phyloP scores from a whole-genome alignment of 2,113 vertebrate species.

The Alosa alosa region DNA sequence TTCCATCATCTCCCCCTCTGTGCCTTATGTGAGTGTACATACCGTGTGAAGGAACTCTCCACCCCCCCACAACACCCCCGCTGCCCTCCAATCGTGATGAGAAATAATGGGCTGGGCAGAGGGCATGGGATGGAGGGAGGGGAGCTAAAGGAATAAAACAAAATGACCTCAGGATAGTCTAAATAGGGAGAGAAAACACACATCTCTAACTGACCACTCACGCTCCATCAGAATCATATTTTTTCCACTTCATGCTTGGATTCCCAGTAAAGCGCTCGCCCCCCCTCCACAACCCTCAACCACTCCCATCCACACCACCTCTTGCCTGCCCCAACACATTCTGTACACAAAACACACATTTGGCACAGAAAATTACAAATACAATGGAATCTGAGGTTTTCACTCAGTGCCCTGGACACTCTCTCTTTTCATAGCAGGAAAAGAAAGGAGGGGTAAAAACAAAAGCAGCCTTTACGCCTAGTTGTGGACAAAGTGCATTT shows the following conservation, averaged over 20 bases:
- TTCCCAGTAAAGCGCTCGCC: constrained; percentile 65
- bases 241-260: constrained; percentile 78
- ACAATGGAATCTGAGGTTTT: constrained; percentile 65
- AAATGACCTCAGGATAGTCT: constrained; percentile 71
- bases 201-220: constrained; percentile 76
- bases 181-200: constrained; percentile 63
- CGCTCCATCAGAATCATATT: constrained; percentile 73
- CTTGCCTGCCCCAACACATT: neutral
- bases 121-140: constrained; percentile 27
- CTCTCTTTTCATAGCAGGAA: constrained; percentile 53
- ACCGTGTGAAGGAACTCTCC: neutral
- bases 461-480: constrained; percentile 57
- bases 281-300: neutral
- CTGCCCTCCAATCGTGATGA: constrained; percentile 41
- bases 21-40: neutral
- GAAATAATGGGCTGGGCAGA: constrained; percentile 48
- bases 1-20: neutral
- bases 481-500: constrained; percentile 67
- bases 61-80: too few species aligned
- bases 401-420: constrained; percentile 68
- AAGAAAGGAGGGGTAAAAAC: constrained; percentile 47
- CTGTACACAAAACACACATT: constrained; percentile 76
- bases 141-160: constrained; percentile 62
- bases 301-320: constrained; percentile 7
- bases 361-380: constrained; percentile 71